These are phyloP conservation scores for Orientallactaga bullata DNA, from an alignment of 2,113 vertebrate genomes.

Conservation along the genomic window DNA sequence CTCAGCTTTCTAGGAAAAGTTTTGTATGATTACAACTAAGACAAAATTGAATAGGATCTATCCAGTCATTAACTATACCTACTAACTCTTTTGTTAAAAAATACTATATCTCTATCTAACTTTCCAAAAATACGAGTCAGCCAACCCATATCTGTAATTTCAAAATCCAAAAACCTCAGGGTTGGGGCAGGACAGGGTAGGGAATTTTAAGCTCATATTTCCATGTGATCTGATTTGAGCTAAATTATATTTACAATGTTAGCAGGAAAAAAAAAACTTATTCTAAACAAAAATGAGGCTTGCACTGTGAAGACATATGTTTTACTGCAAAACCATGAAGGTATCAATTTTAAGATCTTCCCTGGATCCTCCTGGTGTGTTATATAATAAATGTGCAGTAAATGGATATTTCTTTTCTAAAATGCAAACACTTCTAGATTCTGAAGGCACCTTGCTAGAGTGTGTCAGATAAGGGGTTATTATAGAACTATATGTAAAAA, in stretches of 20 bases:
- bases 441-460: background rate
- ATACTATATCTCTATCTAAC: background rate
- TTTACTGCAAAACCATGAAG: conserved; percentile 22
- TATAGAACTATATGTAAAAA: background rate
- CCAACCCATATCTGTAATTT: background rate
- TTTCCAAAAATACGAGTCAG: background rate
- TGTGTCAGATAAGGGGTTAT: background rate
- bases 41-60: background rate
- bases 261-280: conserved; percentile 29
- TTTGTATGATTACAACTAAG: background rate
- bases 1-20: background rate
- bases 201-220: background rate
- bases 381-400: background rate
- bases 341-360: background rate
- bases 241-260: background rate
- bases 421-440: background rate
- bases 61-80: background rate
- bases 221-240: conserved; percentile 17
- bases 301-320: background rate
- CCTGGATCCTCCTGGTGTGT: background rate
- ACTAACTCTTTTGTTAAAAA: background rate
- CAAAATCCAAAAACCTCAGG: background rate
- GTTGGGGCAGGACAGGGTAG: background rate
- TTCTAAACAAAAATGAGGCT: background rate
- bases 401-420: conserved; percentile 20